Conservation (phyloP, 1,140 invertebrate species). For the Papilio aristodemus region DNA sequence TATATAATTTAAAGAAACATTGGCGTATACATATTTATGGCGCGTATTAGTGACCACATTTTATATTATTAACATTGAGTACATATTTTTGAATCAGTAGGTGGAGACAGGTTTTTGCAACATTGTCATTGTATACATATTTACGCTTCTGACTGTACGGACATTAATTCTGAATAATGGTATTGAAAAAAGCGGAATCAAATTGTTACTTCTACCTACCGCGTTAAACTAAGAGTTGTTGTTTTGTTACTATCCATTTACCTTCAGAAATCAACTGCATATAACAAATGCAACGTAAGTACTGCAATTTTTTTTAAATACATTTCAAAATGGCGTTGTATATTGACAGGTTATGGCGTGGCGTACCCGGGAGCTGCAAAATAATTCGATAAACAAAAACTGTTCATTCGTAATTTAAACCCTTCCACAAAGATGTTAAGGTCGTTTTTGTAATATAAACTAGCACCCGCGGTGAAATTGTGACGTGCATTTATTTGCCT, state of each 20-base stretch:
- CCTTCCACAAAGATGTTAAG: neutral
- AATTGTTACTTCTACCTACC: too few relatives aligned
- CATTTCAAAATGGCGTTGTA: slow-evolving; percentile 18
- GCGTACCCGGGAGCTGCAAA: slow-evolving; percentile 17
- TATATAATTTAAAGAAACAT: too few relatives aligned
- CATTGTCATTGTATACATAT: too few relatives aligned
- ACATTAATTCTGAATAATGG: too few relatives aligned
- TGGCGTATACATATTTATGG: too few relatives aligned
- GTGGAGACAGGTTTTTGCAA: too few relatives aligned
- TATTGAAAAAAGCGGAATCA: too few relatives aligned
- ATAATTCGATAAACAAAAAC: slow-evolving; percentile 30
- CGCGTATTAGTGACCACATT: too few relatives aligned
- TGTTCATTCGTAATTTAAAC: slow-evolving; percentile 7
- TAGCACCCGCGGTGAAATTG: slow-evolving; percentile 49
- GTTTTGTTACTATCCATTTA: neutral
- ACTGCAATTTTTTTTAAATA: neutral
- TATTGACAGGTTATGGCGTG: slow-evolving; percentile 23
- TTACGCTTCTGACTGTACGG: too few relatives aligned
- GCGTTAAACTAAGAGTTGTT: neutral
- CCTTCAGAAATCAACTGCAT: neutral
- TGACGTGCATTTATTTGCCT: slow-evolving; percentile 66
- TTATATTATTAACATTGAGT: too few relatives aligned
- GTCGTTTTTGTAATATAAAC: slow-evolving; percentile 38
- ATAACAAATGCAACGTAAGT: slow-evolving; percentile 7
- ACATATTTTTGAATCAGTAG: too few relatives aligned